Evolutionary conservation across 2,797 vertebrate genomes (phyloP), one percentile per base, ranked within the genome.

Genomic region (Pseudomugil gertrudae): DNA sequence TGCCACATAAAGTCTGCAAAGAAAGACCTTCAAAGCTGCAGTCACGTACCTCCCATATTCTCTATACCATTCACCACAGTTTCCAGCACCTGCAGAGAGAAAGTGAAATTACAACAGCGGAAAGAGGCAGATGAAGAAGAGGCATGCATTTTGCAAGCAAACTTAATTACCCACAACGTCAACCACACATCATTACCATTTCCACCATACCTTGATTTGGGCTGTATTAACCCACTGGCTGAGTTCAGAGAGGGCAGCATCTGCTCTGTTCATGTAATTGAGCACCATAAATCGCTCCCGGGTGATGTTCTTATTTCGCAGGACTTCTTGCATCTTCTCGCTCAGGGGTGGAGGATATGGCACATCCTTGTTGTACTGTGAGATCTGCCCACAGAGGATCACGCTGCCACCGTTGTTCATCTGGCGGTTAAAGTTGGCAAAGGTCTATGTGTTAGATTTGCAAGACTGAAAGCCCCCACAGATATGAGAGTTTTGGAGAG

Each of bases 311-410:
- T 88, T 95, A 69, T 83, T 84, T 35, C 73, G 89, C 82, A 76
- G 93, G 56, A 89, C 69, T 73, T 95, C 92, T 85, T 94, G 94
- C 5, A 72, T 84, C 14, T 89, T 84, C 38, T 93, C 74, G 29
- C 89, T 89, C 59, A 98, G 86, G 0, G 96, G 96, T 23, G 97
- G 95, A 66, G 97, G 96, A 77, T 98, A 98, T n/a, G 95, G 94
- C 33, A 98, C 92, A 5, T 98, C 96, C 85, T 94, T 97, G 90
- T 98, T 98, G 87, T 99, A 98, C 88, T 98, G 96, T 3, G 97
- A 98, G 81, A 99, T 98, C 63, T 98, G 97, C 65, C 97, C 97
- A 68, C 97, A 98, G 63, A 99, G 88, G 87, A 99, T 92, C 76
- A 99, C 93, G 56, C 96, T 95, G 69, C 97, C 90, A 33, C 91